Conservation (phyloP, 2,113 vertebrate genomes). For the Strigops habroptila region DNA sequence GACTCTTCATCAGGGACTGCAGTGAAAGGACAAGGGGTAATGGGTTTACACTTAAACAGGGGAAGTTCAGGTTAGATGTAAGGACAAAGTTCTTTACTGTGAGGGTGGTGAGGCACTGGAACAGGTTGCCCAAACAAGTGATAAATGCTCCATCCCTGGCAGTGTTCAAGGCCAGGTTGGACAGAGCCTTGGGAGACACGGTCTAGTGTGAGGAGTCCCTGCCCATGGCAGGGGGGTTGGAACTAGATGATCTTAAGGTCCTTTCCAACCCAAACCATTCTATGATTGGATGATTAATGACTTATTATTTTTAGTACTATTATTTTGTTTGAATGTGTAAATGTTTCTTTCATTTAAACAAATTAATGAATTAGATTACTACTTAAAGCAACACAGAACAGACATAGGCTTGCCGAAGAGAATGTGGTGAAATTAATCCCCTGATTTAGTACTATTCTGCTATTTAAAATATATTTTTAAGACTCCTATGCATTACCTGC, state of each 20-base stretch:
- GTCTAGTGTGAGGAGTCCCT: neutral
- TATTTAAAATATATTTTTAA: neutral
- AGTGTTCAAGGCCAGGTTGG: neutral
- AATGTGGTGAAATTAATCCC: neutral
- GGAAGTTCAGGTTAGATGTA: neutral
- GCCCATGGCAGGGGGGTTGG: neutral
- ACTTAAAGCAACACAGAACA: neutral
- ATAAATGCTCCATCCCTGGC: neutral
- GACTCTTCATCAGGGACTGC: neutral
- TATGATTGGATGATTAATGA: neutral
- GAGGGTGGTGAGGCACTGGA: neutral
- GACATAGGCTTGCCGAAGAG: neutral
- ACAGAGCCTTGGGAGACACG: neutral
- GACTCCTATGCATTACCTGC: slow-evolving; percentile 71
- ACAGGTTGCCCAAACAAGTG: neutral
- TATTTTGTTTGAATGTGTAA: neutral
- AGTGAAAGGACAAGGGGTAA: neutral
- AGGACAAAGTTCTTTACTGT: neutral
- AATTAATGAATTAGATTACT: neutral
- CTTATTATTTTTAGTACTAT: neutral
- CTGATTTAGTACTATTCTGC: neutral
- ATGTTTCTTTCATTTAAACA: neutral
- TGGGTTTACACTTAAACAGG: neutral
- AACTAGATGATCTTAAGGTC: neutral
- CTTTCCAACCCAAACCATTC: neutral